Evolutionary conservation across 2,797 vertebrate genomes (phyloP).

Genomic region (Geotrypetes seraphini): DNA sequence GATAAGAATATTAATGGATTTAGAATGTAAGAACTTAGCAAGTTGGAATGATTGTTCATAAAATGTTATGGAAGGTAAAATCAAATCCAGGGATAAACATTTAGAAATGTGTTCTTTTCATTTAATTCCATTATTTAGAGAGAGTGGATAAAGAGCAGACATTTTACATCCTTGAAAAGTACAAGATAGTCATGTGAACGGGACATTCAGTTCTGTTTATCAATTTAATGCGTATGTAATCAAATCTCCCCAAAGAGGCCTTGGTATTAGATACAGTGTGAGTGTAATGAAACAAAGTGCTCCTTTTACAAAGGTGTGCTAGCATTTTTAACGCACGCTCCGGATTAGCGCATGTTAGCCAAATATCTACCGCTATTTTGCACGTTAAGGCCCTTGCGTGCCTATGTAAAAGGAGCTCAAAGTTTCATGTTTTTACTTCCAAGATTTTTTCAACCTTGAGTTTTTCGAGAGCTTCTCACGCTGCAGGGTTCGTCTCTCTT

Average conservation of each 20-base stretch:
- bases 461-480: no score
- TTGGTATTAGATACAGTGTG: constrained; percentile 24
- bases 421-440: no score
- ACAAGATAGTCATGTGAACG: background rate
- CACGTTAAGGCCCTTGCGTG: no score
- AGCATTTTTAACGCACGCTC: no score
- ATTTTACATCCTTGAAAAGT: constrained; percentile 7
- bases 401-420: no score
- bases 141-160: constrained; percentile 1
- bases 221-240: constrained; percentile 6
- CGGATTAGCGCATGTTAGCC: no score
- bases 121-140: constrained; percentile 17
- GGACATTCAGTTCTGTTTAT: constrained; percentile 9
- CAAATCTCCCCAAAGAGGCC: constrained; percentile 11
- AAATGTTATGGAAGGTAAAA: constrained; percentile 20
- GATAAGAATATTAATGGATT: no score
- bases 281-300: constrained; percentile 16
- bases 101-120: constrained; percentile 4
- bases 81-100: constrained; percentile 12
- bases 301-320: no score
- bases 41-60: constrained; percentile 4
- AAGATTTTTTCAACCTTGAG: no score
- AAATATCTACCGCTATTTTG: no score
- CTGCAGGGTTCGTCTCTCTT: no score
- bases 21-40: no score